Percentiles rank a stretch among this genome's conserved stretches.
Evolutionary conservation across 2,113 vertebrate species (phyloP).

Genomic region (Siniperca knerii): DNA sequence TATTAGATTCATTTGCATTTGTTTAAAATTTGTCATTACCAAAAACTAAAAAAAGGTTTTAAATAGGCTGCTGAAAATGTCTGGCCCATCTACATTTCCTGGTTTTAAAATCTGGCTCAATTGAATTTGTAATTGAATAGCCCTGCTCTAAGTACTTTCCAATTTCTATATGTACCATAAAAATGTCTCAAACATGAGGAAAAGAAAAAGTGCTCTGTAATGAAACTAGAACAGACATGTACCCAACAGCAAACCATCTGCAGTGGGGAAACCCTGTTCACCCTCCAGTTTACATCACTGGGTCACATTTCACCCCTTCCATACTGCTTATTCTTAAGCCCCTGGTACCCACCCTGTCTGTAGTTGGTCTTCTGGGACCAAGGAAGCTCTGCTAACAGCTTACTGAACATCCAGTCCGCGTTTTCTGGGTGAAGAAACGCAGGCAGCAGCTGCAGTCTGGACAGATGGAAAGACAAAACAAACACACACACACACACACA

Average conservation of each 20-base stretch:
- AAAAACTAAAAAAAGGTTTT: too few species aligned
- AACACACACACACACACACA: background rate
- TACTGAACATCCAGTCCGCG: constrained; percentile 92
- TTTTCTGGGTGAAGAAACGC: constrained; percentile 88
- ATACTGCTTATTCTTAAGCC: background rate
- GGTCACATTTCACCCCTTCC: constrained; percentile 5
- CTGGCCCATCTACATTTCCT: too few species aligned
- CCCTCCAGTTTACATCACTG: background rate
- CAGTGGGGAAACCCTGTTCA: constrained; percentile 8
- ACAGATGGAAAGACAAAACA: constrained; percentile 27
- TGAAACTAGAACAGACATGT: constrained; percentile 2
- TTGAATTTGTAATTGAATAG: too few species aligned
- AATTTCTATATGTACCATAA: background rate
- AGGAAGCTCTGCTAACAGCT: constrained; percentile 89
- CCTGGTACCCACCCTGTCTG: constrained; percentile 83
- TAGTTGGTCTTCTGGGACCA: constrained; percentile 93
- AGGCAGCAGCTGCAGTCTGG: constrained; percentile 88
- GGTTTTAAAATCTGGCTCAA: too few species aligned
- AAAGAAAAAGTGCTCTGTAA: background rate
- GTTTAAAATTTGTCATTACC: too few species aligned
- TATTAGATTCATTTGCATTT: too few species aligned
- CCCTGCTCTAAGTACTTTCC: background rate
- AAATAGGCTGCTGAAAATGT: too few species aligned
- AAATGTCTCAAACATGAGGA: background rate
- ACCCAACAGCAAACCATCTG: background rate